Conservation (phyloP, 2,797 vertebrate genomes). For the Manis crassicaudata region DNA sequence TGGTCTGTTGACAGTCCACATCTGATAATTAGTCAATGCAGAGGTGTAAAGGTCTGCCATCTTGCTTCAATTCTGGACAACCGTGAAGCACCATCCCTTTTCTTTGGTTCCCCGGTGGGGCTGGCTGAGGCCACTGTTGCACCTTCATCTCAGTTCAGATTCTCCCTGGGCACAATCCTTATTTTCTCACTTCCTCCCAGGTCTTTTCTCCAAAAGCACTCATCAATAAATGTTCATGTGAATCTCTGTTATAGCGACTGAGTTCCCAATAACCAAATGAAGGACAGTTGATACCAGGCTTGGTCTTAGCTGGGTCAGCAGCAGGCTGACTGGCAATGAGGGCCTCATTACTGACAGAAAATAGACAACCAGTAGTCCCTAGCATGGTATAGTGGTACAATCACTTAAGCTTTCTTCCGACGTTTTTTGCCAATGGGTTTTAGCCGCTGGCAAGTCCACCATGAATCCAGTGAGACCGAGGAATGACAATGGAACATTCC, state of each 20-base stretch:
- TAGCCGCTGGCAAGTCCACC: no score
- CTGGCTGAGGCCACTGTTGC: background rate
- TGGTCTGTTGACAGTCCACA: background rate
- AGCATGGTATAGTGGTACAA: background rate
- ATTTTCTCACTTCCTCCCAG: background rate
- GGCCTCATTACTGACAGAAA: background rate
- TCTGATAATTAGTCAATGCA: background rate
- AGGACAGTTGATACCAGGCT: background rate
- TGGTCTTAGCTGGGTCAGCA: background rate
- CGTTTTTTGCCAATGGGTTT: no score
- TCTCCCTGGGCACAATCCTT: background rate
- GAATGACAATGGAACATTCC: no score
- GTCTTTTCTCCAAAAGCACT: background rate
- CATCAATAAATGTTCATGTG: background rate
- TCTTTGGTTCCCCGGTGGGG: background rate
- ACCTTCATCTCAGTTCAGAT: background rate
- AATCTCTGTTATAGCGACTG: background rate
- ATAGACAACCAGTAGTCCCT: background rate
- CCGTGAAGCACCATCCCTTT: no score
- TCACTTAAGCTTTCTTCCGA: background rate
- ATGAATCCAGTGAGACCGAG: no score
- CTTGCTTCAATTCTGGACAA: background rate
- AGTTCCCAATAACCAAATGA: background rate
- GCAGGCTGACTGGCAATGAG: background rate
- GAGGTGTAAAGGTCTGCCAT: background rate